Base-by-base conservation (phyloP, 1,140 invertebrate species). In the Brachionus koreanus region DNA sequence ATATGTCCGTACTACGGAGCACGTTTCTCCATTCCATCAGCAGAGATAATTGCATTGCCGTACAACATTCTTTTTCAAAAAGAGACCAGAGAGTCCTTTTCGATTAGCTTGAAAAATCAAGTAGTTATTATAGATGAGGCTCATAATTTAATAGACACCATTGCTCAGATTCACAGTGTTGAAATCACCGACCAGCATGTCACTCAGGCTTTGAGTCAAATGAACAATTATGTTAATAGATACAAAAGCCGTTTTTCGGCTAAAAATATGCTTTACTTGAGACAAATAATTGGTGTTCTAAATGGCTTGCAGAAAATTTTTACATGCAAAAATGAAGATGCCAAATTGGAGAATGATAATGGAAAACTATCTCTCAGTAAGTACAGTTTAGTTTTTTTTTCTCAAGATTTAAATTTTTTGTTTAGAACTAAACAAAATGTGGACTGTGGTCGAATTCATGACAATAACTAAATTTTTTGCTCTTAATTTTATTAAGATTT, bases 51-150 rank as follows among this genome's bases (percentile, higher is more conserved):
- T 25, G 86, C 88, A 4, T 74, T 90, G 7, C 90, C 90, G 3
- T 90, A 90, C 84, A 89, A 90, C 82, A 88, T 93, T 33, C 90
- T 99, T 74, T 90, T 98, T 6, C 96, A 97, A 87, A 92, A 92
- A 86, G 90, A 90, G 9, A 97, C 96, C 0, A 90, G 97, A 84
- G 91, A 93, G 84, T 93, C 94, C 1, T 91, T 91, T 86, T 93
- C 93, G n/a, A 92, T 99, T 6, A 91, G 93, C 84, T 86, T 98
- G 4, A 91, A 93, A 85, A 92, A 93, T 83, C 94, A 94, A 87
- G 89, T 98, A 57, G 88, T 99, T 0, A 93, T 99, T 83, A 92
- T 99, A 65, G 97, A 99, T 87, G 97, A 99, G 89, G 97, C 97
- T 6, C 97, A 99, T 85, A 98, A 98, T 90, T 90, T 99, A 5